These are phyloP conservation scores for Atrichornis clamosus DNA, from an alignment of 2,113 vertebrate genomes.

Conservation along the genomic window DNA sequence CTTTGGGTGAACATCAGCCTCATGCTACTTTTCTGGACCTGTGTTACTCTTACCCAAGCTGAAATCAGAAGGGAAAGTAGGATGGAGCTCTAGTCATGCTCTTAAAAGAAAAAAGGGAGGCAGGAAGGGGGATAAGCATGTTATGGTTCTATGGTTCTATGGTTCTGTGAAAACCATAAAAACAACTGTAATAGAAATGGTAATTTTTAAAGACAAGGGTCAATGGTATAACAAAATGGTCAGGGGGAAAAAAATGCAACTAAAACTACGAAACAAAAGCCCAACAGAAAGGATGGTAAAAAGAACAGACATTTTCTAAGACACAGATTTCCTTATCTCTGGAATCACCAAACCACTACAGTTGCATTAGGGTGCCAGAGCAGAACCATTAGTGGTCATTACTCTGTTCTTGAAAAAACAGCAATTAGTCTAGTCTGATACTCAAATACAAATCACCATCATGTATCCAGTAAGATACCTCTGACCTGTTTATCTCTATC, in stretches of 20 bases:
- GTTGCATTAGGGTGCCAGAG: neutral
- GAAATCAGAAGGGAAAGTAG: neutral
- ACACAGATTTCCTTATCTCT: neutral
- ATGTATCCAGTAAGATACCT: neutral
- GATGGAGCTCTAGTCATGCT: neutral
- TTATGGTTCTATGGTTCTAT: neutral
- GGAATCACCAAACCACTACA: neutral
- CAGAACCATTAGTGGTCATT: neutral
- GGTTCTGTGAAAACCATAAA: no score
- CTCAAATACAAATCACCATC: neutral
- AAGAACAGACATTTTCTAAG: neutral
- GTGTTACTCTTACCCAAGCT: neutral
- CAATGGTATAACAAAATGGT: neutral
- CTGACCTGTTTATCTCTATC: neutral
- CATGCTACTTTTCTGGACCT: neutral
- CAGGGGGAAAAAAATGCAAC: fast-evolving
- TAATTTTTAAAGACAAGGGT: neutral
- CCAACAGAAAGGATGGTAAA: neutral
- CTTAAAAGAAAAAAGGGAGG: fast-evolving
- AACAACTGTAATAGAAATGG: neutral
- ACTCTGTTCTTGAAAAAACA: neutral
- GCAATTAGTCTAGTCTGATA: neutral
- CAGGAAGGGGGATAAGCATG: fast-evolving
- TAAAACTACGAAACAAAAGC: neutral
- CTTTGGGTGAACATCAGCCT: neutral